Conservation (phyloP, 2,797 vertebrate species). For the Morelia viridis region DNA sequence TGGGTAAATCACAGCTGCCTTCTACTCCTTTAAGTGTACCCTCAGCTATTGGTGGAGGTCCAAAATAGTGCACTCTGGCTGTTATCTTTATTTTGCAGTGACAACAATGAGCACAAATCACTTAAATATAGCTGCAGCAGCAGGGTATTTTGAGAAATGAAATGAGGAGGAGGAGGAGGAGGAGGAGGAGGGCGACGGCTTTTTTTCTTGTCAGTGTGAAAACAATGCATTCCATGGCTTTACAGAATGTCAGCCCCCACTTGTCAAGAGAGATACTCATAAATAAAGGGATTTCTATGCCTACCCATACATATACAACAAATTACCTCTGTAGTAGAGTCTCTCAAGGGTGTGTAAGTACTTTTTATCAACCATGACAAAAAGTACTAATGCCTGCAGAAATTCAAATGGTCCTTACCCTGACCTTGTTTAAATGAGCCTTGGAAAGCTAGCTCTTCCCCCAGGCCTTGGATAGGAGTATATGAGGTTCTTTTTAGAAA, state of each 20-base stretch:
- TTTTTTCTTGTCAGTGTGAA: neutral
- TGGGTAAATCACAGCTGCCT: neutral
- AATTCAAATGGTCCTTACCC: neutral
- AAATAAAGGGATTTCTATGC: neutral
- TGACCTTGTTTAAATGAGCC: neutral
- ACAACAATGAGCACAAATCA: neutral
- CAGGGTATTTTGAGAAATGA: neutral
- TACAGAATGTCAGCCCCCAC: neutral
- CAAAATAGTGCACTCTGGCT: neutral
- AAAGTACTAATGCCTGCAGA: neutral
- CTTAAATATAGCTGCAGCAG: neutral
- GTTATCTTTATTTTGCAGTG: neutral
- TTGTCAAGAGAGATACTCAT: neutral
- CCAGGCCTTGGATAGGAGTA: neutral
- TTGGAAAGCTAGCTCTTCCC: neutral
- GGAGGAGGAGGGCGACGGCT: neutral
- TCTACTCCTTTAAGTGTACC: neutral
- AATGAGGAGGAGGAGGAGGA: neutral
- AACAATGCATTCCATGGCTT: neutral
- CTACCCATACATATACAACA: neutral
- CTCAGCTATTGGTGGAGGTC: neutral
- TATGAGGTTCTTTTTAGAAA: neutral
- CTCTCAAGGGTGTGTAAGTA: neutral
- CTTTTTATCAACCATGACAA: neutral
- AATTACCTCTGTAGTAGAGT: neutral